Percentiles rank a stretch among this genome's conserved stretches.
Conservation (phyloP, 2,888 invertebrate species). For the Drosophila gaucha region DNA sequence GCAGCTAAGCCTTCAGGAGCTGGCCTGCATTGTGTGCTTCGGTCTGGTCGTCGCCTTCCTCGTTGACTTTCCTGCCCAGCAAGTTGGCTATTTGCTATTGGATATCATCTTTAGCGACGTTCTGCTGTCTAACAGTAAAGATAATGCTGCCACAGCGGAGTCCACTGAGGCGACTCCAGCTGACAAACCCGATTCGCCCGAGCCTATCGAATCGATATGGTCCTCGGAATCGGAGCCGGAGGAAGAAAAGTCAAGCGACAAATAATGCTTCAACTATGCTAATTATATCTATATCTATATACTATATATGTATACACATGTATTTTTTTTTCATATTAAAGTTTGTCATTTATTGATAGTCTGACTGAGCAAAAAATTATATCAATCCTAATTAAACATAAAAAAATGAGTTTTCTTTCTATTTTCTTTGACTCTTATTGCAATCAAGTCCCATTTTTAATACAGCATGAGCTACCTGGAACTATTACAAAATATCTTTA, state of each 20-base stretch:
- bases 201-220: constrained; percentile 85
- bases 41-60: constrained; percentile 87
- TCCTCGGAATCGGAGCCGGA: constrained; percentile 78
- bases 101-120: constrained; percentile 83
- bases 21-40: constrained; percentile 85
- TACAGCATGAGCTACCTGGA: no score
- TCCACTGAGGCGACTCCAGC: constrained; percentile 61
- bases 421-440: background rate
- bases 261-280: constrained; percentile 43
- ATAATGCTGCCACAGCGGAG: constrained; percentile 18
- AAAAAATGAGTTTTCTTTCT: background rate
- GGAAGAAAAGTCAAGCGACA: constrained; percentile 61
- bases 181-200: constrained; percentile 60
- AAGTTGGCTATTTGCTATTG: constrained; percentile 81
- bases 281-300: constrained; percentile 19
- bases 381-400: background rate
- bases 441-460: background rate
- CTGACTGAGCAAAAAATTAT: constrained; percentile 8
- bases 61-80: constrained; percentile 89
- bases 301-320: background rate
- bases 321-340: constrained; percentile 32
- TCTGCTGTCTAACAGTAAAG: constrained; percentile 33
- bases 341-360: constrained; percentile 17
- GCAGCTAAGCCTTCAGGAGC: constrained; percentile 87
- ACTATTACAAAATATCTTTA: no score